These are phyloP conservation scores for Digitonthophagus gazella DNA, from an alignment of 2,888 invertebrate species.

Conservation along the genomic window DNA sequence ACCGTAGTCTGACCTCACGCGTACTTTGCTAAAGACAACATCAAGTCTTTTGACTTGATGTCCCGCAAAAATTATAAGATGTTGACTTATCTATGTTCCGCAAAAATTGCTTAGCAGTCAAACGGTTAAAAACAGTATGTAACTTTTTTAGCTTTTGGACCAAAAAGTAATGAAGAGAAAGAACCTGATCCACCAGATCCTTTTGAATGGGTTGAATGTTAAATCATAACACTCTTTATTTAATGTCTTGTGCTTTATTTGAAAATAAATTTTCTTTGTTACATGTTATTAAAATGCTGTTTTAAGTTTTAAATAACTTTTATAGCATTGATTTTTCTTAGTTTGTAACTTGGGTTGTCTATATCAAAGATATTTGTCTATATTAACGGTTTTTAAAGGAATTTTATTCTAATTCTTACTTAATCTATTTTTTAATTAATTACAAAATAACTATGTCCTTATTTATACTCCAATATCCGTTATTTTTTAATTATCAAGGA, in stretches of 20 bases:
- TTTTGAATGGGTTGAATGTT: slow-evolving; percentile 91
- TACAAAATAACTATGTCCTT: too few species aligned
- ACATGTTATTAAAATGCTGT: background rate
- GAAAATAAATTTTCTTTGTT: background rate
- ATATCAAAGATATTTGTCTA: background rate
- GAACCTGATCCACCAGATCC: slow-evolving; percentile 98
- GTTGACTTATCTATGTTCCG: too few species aligned
- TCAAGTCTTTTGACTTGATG: background rate
- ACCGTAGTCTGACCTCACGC: too few species aligned
- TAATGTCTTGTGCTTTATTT: background rate
- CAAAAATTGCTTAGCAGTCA: too few species aligned
- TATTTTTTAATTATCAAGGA: too few species aligned
- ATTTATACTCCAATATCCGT: too few species aligned
- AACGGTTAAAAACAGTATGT: too few species aligned
- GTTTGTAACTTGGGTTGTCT: background rate
- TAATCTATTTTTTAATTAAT: too few species aligned
- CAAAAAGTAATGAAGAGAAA: slow-evolving; percentile 87
- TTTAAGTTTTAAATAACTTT: background rate
- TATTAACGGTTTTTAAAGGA: too few species aligned
- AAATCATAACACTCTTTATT: slow-evolving; percentile 37
- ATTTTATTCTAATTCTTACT: too few species aligned
- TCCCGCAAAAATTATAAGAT: background rate
- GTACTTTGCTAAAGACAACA: too few species aligned
- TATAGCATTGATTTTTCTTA: background rate
- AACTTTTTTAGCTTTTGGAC: slow-evolving; percentile 13